Conservation (phyloP, 2,113 vertebrate genomes). For the Passer domesticus region DNA sequence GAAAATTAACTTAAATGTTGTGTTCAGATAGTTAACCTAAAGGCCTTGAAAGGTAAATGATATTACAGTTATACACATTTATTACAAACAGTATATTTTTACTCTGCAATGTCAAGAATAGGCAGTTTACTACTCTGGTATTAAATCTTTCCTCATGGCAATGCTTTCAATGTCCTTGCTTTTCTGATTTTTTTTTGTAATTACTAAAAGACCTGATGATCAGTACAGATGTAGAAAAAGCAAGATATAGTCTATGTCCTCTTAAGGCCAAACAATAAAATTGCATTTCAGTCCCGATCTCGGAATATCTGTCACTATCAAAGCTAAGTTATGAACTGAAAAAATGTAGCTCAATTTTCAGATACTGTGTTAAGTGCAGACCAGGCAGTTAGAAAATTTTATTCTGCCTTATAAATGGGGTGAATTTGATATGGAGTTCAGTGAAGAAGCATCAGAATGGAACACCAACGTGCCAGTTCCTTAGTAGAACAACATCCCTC, state of each 20-base stretch:
- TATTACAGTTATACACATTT: not conserved
- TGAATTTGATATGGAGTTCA: not conserved
- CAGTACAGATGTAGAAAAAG: not conserved
- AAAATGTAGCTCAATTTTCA: not conserved
- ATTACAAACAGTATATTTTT: not conserved
- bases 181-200: not conserved
- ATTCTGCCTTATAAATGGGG: not conserved
- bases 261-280: constrained; percentile 9
- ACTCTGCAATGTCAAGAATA: not conserved
- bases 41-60: not conserved
- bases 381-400: not conserved
- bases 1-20: not conserved
- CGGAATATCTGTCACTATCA: not conserved
- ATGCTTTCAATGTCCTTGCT: not conserved
- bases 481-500: not conserved
- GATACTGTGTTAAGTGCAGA: not conserved
- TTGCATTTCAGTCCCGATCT: not conserved
- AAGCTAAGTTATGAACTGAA: constrained; percentile 8
- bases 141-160: not conserved
- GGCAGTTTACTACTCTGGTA: not conserved
- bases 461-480: not conserved
- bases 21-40: not conserved
- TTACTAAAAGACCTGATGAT: not conserved
- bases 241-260: not conserved
- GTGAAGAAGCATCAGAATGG: not conserved